Base-by-base conservation (phyloP, 2,113 vertebrate genomes). In the Heteronetta atricapilla region DNA sequence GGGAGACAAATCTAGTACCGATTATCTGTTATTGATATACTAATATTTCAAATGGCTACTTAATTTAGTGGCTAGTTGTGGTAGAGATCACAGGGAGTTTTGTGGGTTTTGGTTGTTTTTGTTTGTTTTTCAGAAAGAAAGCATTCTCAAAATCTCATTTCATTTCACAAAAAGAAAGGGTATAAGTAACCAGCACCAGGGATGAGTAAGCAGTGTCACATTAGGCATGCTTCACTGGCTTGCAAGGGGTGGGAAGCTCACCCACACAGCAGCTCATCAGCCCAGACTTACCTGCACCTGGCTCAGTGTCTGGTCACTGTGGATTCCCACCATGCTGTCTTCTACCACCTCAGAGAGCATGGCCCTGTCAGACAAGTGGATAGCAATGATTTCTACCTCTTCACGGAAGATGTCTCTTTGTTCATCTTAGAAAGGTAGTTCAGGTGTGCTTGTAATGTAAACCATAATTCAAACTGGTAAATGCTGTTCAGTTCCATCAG, bases 131-230 rank as follows among this genome's bases (percentile, higher is more conserved):
- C 58, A 60, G 20, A 34, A 34, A 48, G 42, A 36, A 70, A 83
- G 10, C 8, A 2, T 23, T 46, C 52, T 70, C 42, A 72, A 74
- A 94, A 86, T 46, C 46, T 86, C 76, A 70, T 63, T 93, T 83
- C 63, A 48, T 56, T 75, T 62, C 86, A 86, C 86, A 56, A 75
- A 82, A 68, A 31, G 46, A 93, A 86, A 28, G 73, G 80, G 56
- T 22, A 74, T 68, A 56, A 70, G 76, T 23, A 59, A 26, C 8
- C 38, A 86, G 86, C 59, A 86, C 90, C 86, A 96, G 90, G 55
- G 87, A 90, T 83, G 94, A 94, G 83, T 48, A 89, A 93, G 74
- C 88, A 56, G 86, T 72, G 90, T 93, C 92, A 90, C 86, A 67
- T 83, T 90, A 92, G 28, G 22, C 52, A 83, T 6, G 80, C 86